phyloP scores from a whole-genome alignment of 2,888 invertebrate genomes.

The Holacanthella duospinosa region DNA sequence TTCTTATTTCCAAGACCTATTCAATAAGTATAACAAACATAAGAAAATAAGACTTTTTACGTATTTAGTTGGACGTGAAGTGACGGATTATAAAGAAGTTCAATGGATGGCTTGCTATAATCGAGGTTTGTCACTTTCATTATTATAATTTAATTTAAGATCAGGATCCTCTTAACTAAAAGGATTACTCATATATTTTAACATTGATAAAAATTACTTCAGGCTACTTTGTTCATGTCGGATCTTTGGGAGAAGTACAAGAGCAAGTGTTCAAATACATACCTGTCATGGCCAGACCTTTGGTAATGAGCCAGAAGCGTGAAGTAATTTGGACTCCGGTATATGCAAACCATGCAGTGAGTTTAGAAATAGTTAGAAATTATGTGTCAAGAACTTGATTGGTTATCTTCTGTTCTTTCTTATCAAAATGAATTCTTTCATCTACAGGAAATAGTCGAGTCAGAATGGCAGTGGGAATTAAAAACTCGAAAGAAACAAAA shows the following conservation, averaged over 20 bases:
- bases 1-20: slow-evolving; percentile 83
- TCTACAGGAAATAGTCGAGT: slow-evolving; percentile 69
- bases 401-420: no score
- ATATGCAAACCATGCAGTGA: slow-evolving; percentile 82
- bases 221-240: slow-evolving; percentile 93
- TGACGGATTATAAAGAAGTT: slow-evolving; percentile 83
- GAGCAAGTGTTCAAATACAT: slow-evolving; percentile 96
- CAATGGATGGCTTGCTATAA: slow-evolving; percentile 99
- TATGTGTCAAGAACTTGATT: not conserved
- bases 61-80: slow-evolving; percentile 92
- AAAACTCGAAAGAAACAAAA: slow-evolving; percentile 69
- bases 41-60: slow-evolving; percentile 84
- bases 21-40: slow-evolving; percentile 50
- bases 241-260: slow-evolving; percentile 91
- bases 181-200: not conserved
- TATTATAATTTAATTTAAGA: slow-evolving; percentile 4
- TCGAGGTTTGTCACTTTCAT: no score
- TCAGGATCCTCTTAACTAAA: not conserved
- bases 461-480: slow-evolving; percentile 80
- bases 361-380: slow-evolving; percentile 29
- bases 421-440: not conserved
- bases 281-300: slow-evolving; percentile 88
- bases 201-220: slow-evolving; percentile 15
- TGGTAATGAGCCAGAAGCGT: slow-evolving; percentile 58
- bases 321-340: slow-evolving; percentile 96